phyloP scores from a whole-genome alignment of 2,797 vertebrate species.

The Podarcis lilfordi region DNA sequence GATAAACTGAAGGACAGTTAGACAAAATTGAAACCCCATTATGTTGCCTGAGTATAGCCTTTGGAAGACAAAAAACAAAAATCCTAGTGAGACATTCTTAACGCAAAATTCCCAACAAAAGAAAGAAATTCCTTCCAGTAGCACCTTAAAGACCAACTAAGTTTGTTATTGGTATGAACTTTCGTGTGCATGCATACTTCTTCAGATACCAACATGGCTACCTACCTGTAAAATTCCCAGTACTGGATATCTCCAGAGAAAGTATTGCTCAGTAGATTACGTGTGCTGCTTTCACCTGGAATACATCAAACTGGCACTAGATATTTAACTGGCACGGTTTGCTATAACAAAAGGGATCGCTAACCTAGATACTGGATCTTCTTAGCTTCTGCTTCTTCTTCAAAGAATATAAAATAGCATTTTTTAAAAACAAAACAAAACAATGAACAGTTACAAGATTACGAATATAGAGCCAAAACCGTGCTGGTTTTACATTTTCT shows the following conservation, averaged over 20 bases:
- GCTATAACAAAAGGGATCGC: no score
- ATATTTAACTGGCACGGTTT: background rate
- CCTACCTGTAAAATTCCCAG: no score
- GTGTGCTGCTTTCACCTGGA: background rate
- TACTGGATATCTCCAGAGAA: no score
- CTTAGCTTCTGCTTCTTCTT: background rate
- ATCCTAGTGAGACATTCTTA: background rate
- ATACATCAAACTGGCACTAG: background rate
- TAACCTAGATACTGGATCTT: background rate
- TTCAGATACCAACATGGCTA: no score
- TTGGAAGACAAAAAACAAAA: background rate
- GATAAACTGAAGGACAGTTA: background rate
- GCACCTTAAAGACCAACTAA: no score
- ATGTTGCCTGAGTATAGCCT: background rate
- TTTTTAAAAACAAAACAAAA: no score
- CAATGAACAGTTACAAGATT: no score
- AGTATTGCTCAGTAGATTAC: background rate
- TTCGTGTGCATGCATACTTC: no score
- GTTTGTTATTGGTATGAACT: no score
- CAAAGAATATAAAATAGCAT: background rate
- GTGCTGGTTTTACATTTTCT: background rate
- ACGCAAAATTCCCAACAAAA: background rate
- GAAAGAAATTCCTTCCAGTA: no score
- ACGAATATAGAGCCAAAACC: no score
- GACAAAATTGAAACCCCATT: conserved; percentile 16